These are phyloP conservation scores for Andricus grossulariae DNA, from an alignment of 1,140 invertebrate genomes.

Conservation along the genomic window DNA sequence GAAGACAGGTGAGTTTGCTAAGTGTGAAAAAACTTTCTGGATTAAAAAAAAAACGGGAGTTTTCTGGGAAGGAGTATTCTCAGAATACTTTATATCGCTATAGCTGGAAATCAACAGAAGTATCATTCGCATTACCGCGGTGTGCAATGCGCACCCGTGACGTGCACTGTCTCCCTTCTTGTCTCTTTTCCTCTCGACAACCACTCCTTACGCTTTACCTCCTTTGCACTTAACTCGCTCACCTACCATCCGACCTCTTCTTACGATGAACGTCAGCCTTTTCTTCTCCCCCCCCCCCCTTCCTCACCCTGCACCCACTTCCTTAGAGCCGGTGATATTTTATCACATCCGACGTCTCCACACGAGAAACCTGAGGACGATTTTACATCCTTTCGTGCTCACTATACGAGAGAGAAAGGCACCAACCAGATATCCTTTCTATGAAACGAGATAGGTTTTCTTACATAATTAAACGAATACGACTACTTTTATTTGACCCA, in stretches of 20 bases:
- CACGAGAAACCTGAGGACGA: constrained; percentile 25
- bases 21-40: not conserved
- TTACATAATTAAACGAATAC: constrained; percentile 9
- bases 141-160: constrained; percentile 29
- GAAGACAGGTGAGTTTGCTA: not conserved
- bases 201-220: constrained; percentile 28
- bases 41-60: not conserved
- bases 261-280: constrained; percentile 24
- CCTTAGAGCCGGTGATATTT: constrained; percentile 22
- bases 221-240: constrained; percentile 29
- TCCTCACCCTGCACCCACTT: not conserved
- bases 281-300: not conserved
- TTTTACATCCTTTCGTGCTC: constrained; percentile 23
- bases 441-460: constrained; percentile 17
- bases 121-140: constrained; percentile 24
- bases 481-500: not conserved
- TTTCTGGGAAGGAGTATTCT: not conserved
- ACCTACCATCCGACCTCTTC: constrained; percentile 22
- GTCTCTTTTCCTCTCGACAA: constrained; percentile 16
- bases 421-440: constrained; percentile 7
- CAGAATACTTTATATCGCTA: not conserved
- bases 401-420: not conserved
- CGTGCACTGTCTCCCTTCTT: constrained; percentile 15
- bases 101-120: constrained; percentile 6
- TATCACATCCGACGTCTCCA: constrained; percentile 30